Evolutionary conservation across 2,113 vertebrate genomes (phyloP).

Genomic region (Clarias magur): DNA sequence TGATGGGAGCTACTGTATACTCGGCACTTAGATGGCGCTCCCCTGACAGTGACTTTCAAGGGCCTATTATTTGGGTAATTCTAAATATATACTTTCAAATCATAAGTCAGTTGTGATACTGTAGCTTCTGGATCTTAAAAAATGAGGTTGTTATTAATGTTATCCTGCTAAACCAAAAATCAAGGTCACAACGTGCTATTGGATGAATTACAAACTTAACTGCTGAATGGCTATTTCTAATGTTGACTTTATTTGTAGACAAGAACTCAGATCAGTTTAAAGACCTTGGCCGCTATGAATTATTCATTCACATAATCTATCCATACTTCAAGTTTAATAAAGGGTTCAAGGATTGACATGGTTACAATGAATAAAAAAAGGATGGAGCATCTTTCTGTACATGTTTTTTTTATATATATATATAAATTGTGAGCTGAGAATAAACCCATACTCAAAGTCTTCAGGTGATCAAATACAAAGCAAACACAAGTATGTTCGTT

Average conservation of each 20-base stretch:
- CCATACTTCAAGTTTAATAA: not conserved
- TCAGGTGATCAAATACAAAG: not conserved
- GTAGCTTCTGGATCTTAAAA: not conserved
- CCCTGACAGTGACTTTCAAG: not conserved
- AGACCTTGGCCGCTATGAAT: not conserved
- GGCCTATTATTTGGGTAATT: not conserved
- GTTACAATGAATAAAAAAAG: not conserved
- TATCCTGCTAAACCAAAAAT: not conserved
- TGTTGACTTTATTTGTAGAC: not conserved
- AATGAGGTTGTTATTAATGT: not conserved
- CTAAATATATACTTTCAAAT: not conserved
- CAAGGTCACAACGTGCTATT: not conserved
- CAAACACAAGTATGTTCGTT: not conserved
- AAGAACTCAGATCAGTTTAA: not conserved
- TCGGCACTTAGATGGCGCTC: too few relatives aligned
- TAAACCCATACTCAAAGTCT: not conserved
- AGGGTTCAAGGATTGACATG: not conserved
- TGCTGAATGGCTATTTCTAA: not conserved
- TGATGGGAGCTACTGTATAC: too few relatives aligned
- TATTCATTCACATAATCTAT: not conserved
- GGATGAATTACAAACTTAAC: not conserved
- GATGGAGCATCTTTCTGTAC: not conserved
- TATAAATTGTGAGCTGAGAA: not conserved
- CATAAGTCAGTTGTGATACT: not conserved
- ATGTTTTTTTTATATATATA: not conserved